Evolutionary conservation across 2,797 vertebrate genomes (phyloP).

Genomic region (Phrynocephalus forsythii): DNA sequence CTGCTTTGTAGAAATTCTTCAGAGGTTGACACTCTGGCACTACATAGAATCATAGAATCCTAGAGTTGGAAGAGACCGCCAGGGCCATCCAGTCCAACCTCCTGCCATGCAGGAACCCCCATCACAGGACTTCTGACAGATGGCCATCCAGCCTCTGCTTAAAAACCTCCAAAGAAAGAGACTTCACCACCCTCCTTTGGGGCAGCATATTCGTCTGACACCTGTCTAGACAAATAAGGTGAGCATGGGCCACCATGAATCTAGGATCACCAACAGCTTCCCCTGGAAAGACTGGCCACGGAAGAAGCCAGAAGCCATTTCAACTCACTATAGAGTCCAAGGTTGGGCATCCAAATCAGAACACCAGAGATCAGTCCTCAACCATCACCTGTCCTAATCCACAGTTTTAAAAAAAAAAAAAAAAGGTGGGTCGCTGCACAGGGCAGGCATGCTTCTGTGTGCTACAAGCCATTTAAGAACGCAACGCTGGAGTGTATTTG

Average conservation of each 20-base stretch:
- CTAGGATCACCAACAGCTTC: not conserved
- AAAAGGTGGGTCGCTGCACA: not conserved
- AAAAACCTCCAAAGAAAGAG: too few species aligned
- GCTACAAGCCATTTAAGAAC: conserved; percentile 23
- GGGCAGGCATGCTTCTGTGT: not conserved
- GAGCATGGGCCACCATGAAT: not conserved
- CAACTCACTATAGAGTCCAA: not conserved
- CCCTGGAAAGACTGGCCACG: not conserved
- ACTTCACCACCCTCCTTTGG: too few species aligned
- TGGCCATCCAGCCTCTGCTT: too few species aligned
- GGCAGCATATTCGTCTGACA: too few species aligned
- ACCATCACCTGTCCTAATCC: not conserved
- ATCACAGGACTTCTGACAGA: too few species aligned
- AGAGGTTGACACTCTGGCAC: not conserved
- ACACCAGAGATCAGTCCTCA: not conserved
- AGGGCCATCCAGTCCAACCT: too few species aligned
- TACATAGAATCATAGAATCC: not conserved
- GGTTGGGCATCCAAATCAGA: not conserved
- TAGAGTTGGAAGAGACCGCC: too few species aligned
- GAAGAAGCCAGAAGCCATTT: not conserved
- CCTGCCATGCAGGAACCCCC: too few species aligned
- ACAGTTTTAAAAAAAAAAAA: not conserved
- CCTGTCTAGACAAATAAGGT: not conserved
- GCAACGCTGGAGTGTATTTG: not conserved
- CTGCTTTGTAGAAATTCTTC: not conserved